Evolutionary conservation across 2,888 invertebrate genomes (phyloP), one percentile per base, ranked within the genome.

Genomic region (Heliconius sara): DNA sequence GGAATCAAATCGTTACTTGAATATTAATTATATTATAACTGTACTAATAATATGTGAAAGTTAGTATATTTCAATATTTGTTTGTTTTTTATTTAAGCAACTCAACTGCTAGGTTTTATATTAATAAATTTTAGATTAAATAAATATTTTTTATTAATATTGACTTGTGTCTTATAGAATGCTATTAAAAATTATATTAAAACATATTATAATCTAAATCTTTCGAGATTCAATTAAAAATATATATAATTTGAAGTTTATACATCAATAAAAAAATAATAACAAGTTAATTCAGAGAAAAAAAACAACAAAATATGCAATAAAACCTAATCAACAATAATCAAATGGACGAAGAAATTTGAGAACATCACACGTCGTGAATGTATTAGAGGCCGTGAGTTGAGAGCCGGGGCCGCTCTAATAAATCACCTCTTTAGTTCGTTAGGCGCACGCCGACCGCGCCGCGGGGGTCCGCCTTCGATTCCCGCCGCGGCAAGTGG

Each of bases 351-450:
- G 86, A 85, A 86, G 85, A 89, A 86, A 86, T 83, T 85, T 83
- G 85, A 86, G 84, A 80, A 88, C 89, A 93, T 93, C 91, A 92
- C 93, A 93, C 91, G 89, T 93, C 91, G 90, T 90, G 90, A 91
- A 90, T 89, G 90, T 92, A 93, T 94, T 94, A 93, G 93, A 91
- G 90, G 90, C 88, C 60, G 60, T 27, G 65, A 65, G 65, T 27
- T 84, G 89, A 89, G 89, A 90, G 90, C 86, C 87, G 88, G 85
- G 84, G 79, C 84, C 88, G 89, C 87, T 86, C 88, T 85, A 86
- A 93, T 93, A 93, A 92, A 93, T 93, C 92, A 93, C 90, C 83
- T 89, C 87, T 89, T 91, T 89, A 92, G 93, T 95, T 95, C 94
- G 95, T 95, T 95, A 95, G 91, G 92, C 89, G 88, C 91, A 88